A percentile compares a stretch with the other conserved stretches of the same genome.
Conservation (phyloP, 2,797 vertebrate species). For the Nasua narica region DNA sequence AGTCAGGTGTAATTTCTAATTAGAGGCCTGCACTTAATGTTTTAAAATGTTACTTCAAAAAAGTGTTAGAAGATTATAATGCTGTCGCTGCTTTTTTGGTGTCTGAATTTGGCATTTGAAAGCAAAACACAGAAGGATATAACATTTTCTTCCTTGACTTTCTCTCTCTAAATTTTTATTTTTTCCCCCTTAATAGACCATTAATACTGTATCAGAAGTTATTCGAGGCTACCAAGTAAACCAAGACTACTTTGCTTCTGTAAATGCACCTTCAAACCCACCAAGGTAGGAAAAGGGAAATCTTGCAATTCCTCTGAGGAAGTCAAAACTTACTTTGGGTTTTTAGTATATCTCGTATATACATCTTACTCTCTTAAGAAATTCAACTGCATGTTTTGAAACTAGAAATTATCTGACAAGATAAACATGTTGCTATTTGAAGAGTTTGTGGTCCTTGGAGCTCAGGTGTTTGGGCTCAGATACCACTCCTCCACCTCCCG, state of each 20-base stretch:
- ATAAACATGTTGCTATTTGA: background rate
- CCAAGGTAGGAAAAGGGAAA: slow-evolving; percentile 88
- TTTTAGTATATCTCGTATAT: background rate
- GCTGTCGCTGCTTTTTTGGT: background rate
- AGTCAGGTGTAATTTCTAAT: background rate
- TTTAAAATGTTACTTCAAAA: slow-evolving; percentile 11
- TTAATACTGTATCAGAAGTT: slow-evolving; percentile 98
- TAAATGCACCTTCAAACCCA: slow-evolving; percentile 97
- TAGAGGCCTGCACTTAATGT: background rate
- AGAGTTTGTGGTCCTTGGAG: background rate
- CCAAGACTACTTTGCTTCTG: slow-evolving; percentile 98
- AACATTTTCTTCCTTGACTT: slow-evolving; percentile 29
- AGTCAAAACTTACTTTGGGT: background rate
- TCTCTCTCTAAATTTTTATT: slow-evolving; percentile 30
- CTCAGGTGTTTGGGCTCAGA: background rate
- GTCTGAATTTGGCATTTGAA: slow-evolving; percentile 4
- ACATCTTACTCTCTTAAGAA: background rate
- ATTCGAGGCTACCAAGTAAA: slow-evolving; percentile 97
- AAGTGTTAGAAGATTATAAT: background rate
- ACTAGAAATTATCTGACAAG: background rate
- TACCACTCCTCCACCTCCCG: background rate
- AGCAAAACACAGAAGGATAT: background rate
- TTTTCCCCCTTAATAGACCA: slow-evolving; percentile 87
- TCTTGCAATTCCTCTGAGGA: background rate
- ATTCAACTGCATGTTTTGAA: background rate